These are phyloP conservation scores for Oreonectes daqikongensis DNA, from an alignment of 2,797 vertebrate genomes.

Conservation along the genomic window DNA sequence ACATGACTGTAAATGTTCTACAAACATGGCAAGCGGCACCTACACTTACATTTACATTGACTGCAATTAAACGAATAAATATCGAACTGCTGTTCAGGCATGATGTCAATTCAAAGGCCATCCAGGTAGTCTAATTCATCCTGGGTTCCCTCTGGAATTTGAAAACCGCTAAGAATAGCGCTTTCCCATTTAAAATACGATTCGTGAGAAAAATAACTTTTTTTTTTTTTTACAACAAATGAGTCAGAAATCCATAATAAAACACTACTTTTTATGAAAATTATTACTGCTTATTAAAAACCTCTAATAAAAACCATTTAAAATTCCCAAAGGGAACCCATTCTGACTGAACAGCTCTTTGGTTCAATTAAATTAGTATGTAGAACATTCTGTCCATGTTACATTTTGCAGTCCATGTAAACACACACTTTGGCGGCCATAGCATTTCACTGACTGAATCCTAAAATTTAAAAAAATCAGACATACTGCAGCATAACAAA, in stretches of 20 bases:
- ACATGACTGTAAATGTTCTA: background rate
- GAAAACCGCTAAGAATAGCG: background rate
- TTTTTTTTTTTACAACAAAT: background rate
- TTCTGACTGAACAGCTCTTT: too few relatives aligned
- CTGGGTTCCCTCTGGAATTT: background rate
- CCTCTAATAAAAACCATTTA: background rate
- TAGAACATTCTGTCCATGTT: too few relatives aligned
- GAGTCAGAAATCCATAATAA: background rate
- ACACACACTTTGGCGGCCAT: background rate
- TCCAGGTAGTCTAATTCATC: background rate
- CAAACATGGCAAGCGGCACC: background rate
- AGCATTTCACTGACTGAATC: background rate
- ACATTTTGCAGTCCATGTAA: constrained; percentile 8
- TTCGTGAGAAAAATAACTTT: background rate
- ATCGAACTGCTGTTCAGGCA: background rate
- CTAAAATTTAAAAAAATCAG: background rate
- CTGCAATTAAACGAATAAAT: background rate
- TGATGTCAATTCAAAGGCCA: background rate
- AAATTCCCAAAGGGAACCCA: too few relatives aligned
- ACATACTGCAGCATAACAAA: background rate
- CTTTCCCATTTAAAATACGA: background rate
- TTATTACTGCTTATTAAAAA: too few relatives aligned
- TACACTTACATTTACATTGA: constrained; percentile 16
- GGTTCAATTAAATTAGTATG: too few relatives aligned
- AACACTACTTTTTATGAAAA: too few relatives aligned